Evolutionary conservation across 2,113 vertebrate species (phyloP), one percentile per base, ranked within the genome.

Genomic region (Gasterosteus nipponicus): DNA sequence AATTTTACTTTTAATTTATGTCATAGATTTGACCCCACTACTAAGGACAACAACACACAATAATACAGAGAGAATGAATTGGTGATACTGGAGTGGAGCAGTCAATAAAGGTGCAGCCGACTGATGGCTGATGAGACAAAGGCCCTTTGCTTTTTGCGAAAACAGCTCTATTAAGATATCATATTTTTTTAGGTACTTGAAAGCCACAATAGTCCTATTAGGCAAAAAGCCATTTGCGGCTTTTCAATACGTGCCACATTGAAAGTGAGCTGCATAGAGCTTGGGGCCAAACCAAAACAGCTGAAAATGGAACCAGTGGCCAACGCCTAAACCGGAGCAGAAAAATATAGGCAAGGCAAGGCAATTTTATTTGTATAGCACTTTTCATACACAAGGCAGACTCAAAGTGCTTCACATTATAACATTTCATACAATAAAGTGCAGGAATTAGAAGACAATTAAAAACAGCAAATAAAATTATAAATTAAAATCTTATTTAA

Each of bases 151-250:
- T 46, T 38, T 5, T 29, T 62, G 38, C 16, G 4, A 38, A 14
- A 3, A n/a, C 6, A 60, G 8, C 15, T 71, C 42, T 31, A 47
- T 69, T 57, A 39, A 35, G 26, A 41, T 68, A 41, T 47, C 0
- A 31, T 1, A 38, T 49, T 15, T 26, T 49, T 15, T 26, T 1
- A 6, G 18, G 15, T 5, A 10, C 3, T 53, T 47, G 15, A 62
- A 56, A 31, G 26, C 12, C 18, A n/a, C 15, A 26, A 59, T 41
- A 53, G n/a, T 39, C 16, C 41, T 31, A 26, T 10, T 49, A 26
- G 31, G 16, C 22, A 73, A 69, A 70, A 66, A 33, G 22, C 22
- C 47, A 76, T 42, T 46, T 72, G 19, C 46, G 29, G 44, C 14
- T 35, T 16, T 69, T 73, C 0, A 9, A 49, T 51, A 59, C 3